Conservation (phyloP, 2,888 invertebrate species). For the Diarsia rubi region DNA sequence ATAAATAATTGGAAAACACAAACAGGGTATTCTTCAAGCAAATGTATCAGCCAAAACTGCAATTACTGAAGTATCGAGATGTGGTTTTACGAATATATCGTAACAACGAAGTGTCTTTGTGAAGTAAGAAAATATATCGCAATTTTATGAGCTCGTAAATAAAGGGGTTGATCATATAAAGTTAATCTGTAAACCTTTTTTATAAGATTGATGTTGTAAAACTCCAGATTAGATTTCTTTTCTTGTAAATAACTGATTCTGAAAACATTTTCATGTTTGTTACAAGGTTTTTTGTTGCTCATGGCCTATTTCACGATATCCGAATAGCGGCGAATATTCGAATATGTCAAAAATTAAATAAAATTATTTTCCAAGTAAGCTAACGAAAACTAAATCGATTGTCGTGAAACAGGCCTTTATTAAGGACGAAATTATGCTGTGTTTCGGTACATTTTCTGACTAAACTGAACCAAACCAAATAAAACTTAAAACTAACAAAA, state of each 20-base stretch:
- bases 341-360: no score
- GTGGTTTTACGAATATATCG: constrained; percentile 16
- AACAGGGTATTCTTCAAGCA: not conserved
- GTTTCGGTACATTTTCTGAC: no score
- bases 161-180: constrained; percentile 57
- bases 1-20: no score
- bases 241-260: constrained; percentile 7
- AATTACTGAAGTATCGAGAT: not conserved
- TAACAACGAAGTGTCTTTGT: constrained; percentile 27
- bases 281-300: not conserved
- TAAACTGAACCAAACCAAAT: no score
- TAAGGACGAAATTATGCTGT: no score
- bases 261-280: constrained; percentile 14
- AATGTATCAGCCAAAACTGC: not conserved
- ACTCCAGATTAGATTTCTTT: constrained; percentile 5
- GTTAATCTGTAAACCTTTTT: constrained; percentile 45
- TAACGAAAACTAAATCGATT: no score
- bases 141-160: constrained; percentile 54
- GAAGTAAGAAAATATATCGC: constrained; percentile 47
- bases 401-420: no score
- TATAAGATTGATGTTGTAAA: constrained; percentile 42
- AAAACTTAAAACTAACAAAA: no score
- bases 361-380: no score
- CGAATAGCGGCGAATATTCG: no score
- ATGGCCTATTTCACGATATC: no score